Percentiles rank a stretch among this genome's conserved stretches.
Conservation (phyloP, 2,797 vertebrate species). For the Falco cherrug region DNA sequence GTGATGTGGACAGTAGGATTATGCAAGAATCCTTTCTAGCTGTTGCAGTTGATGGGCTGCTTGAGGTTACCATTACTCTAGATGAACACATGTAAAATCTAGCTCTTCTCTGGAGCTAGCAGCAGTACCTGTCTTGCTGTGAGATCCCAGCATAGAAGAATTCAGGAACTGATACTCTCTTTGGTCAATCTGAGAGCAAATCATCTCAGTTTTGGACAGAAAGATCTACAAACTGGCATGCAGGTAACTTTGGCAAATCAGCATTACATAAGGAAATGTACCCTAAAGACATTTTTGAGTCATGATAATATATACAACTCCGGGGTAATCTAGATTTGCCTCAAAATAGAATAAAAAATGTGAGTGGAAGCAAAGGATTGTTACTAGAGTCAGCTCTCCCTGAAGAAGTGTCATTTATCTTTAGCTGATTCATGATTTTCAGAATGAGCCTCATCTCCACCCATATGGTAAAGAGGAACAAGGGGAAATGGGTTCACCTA, state of each 20-base stretch:
- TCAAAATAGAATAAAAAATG: neutral
- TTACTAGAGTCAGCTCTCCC: neutral
- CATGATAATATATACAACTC: neutral
- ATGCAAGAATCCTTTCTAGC: neutral
- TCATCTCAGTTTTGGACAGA: neutral
- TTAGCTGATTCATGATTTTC: neutral
- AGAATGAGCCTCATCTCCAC: neutral
- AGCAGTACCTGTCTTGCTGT: neutral
- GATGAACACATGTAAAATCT: neutral
- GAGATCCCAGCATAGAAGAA: neutral
- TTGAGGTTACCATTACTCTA: neutral
- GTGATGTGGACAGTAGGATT: neutral
- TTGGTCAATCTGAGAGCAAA: neutral
- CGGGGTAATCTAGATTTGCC: neutral
- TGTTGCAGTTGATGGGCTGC: neutral
- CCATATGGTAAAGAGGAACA: neutral
- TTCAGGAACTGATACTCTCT: neutral
- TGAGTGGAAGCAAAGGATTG: neutral
- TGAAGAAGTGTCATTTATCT: neutral
- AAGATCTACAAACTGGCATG: neutral
- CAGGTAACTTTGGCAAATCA: neutral
- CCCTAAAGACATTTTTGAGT: neutral
- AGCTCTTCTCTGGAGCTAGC: neutral
- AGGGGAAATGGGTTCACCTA: neutral
- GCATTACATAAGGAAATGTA: neutral